These are phyloP conservation scores for Takifugu bimaculatus DNA, from an alignment of 2,113 vertebrate species.

Conservation along the genomic window DNA sequence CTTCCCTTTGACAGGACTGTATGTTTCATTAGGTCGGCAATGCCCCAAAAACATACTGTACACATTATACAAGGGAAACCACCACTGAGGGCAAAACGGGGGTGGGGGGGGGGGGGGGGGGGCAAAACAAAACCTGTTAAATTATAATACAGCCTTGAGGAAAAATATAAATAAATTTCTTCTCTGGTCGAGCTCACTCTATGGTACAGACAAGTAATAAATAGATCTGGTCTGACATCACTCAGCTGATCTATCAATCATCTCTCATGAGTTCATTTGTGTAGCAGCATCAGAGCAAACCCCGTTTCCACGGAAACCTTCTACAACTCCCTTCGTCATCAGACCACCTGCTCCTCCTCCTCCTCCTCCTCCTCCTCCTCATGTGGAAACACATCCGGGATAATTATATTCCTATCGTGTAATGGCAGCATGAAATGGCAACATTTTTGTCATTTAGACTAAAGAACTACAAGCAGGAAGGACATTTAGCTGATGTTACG, in stretches of 20 bases:
- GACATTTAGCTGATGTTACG: conserved; percentile 47
- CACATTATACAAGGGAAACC: conserved; percentile 89
- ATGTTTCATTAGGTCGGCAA: conserved; percentile 89
- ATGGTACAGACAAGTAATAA: conserved; percentile 98
- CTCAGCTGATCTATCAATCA: conserved; percentile 79
- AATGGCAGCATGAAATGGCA: conserved; percentile 61
- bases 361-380: conserved; percentile 5
- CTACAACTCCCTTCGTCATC: conserved; percentile 53
- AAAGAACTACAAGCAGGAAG: conserved; percentile 52
- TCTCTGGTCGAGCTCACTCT: conserved; percentile 82
- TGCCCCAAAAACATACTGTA: conserved; percentile 90
- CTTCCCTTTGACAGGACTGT: conserved; percentile 94
- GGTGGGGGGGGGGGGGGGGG: conserved; percentile 36
- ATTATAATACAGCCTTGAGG: conserved; percentile 87
- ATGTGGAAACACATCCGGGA: conserved; percentile 48
- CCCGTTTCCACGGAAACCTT: conserved; percentile 64
- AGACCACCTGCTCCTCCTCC: conserved; percentile 9
- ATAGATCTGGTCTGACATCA: conserved; percentile 87
- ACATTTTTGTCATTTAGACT: conserved; percentile 19
- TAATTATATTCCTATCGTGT: conserved; percentile 49
- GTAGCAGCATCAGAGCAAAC: conserved; percentile 73
- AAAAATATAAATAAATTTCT: conserved; percentile 97
- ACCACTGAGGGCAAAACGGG: conserved; percentile 78
- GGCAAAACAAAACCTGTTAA: conserved; percentile 85
- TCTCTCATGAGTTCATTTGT: conserved; percentile 70